These are phyloP conservation scores for Euura lappo DNA, from an alignment of 1,140 invertebrate genomes.

Conservation along the genomic window DNA sequence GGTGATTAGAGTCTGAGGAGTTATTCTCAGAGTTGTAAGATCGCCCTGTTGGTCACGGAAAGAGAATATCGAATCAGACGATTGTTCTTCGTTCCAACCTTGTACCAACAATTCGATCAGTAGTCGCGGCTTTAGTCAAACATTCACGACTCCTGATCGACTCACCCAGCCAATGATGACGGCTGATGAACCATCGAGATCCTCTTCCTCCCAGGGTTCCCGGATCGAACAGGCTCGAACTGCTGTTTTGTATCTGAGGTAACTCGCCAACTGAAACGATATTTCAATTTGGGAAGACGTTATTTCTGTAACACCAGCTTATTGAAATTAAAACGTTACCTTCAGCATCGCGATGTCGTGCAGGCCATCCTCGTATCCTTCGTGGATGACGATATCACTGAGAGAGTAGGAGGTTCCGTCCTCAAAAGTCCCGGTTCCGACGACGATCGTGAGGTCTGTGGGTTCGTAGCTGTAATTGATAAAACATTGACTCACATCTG, in stretches of 20 bases:
- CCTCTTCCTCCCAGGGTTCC: background rate
- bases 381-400: background rate
- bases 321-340: background rate
- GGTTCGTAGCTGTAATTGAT: background rate
- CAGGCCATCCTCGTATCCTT: background rate
- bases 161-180: background rate
- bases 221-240: background rate
- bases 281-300: background rate
- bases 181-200: background rate
- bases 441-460: background rate
- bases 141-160: no score
- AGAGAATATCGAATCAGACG: no score
- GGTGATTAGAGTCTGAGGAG: background rate
- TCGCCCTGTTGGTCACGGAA: background rate
- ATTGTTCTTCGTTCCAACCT: no score
- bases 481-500: no score
- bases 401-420: background rate
- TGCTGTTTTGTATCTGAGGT: background rate
- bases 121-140: no score
- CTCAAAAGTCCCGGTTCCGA: background rate
- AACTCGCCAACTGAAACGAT: background rate
- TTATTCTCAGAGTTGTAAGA: background rate
- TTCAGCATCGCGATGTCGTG: slow-evolving; percentile 5
- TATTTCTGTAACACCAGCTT: background rate
- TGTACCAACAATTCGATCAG: no score